Conservation (phyloP, 1,140 invertebrate genomes). For the Diachasma alloeum region DNA sequence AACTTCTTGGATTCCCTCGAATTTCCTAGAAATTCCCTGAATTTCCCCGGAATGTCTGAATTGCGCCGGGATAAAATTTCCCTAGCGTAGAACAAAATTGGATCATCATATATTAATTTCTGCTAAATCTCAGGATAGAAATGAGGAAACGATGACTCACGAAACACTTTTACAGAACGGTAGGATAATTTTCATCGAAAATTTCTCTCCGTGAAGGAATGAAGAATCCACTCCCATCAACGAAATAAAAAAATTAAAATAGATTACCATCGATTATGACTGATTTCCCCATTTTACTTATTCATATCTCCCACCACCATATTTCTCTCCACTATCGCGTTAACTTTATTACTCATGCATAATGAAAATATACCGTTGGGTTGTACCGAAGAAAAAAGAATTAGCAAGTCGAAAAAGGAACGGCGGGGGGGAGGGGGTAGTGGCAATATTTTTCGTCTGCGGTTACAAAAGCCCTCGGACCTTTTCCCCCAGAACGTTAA, state of each 20-base stretch:
- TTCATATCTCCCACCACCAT: background rate
- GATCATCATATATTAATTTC: no score
- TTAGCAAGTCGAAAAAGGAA: slow-evolving; percentile 3
- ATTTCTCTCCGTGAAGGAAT: no score
- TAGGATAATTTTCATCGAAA: no score
- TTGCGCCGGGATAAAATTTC: no score
- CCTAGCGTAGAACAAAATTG: no score
- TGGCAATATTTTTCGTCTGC: slow-evolving; percentile 8
- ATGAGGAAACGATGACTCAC: no score
- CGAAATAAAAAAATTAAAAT: slow-evolving; percentile 16
- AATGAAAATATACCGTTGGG: slow-evolving; percentile 4
- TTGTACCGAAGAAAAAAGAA: background rate
- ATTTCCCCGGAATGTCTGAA: no score
- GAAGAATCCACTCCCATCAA: background rate
- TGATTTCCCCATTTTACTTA: background rate
- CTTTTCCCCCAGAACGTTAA: background rate
- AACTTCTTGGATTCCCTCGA: no score
- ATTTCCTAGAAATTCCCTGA: no score
- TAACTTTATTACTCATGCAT: slow-evolving; percentile 11
- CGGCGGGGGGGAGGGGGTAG: background rate
- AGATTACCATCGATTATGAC: slow-evolving; percentile 1
- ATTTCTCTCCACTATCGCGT: background rate
- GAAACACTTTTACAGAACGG: no score
- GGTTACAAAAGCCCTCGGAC: background rate
- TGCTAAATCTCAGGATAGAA: no score